A percentile compares a stretch with the other conserved stretches of the same genome.
Conservation (phyloP, 2,888 invertebrate genomes). For the Tuta absoluta region DNA sequence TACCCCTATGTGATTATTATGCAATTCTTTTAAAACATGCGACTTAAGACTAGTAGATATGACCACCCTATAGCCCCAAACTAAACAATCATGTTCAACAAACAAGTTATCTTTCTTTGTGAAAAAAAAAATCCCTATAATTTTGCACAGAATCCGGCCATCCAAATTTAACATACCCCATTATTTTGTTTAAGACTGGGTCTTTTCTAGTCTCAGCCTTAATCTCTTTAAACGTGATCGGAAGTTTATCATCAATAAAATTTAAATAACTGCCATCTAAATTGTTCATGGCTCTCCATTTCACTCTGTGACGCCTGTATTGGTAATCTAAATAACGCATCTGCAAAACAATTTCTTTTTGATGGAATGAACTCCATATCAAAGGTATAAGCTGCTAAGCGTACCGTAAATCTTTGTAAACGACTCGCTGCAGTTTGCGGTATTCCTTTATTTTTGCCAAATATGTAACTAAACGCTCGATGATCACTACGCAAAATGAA, state of each 20-base stretch:
- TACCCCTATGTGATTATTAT: slow-evolving; percentile 30
- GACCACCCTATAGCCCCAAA: slow-evolving; percentile 31
- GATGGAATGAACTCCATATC: slow-evolving; percentile 2
- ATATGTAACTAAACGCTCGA: slow-evolving; percentile 54
- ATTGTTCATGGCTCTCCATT: background rate
- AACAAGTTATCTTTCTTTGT: slow-evolving; percentile 25
- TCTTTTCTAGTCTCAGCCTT: slow-evolving; percentile 29
- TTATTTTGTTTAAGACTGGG: slow-evolving; percentile 31
- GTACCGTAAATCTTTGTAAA: slow-evolving; percentile 38
- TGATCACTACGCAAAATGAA: slow-evolving; percentile 44
- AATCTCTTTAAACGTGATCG: slow-evolving; percentile 30
- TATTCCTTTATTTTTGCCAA: slow-evolving; percentile 43
- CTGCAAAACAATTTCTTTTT: background rate
- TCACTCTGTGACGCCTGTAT: background rate
- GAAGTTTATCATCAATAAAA: slow-evolving; percentile 30
- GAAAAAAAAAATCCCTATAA: slow-evolving; percentile 28
- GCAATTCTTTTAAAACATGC: slow-evolving; percentile 22
- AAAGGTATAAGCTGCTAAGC: slow-evolving; percentile 45
- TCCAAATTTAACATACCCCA: slow-evolving; percentile 32
- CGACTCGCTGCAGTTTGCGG: slow-evolving; percentile 41
- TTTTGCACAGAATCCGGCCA: slow-evolving; percentile 29
- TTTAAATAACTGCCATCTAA: slow-evolving; percentile 22
- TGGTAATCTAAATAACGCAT: slow-evolving; percentile 14
- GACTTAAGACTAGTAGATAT: background rate
- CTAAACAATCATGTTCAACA: slow-evolving; percentile 27